Base-by-base conservation (phyloP, 2,797 vertebrate species). In the Sebastes variabilis region DNA sequence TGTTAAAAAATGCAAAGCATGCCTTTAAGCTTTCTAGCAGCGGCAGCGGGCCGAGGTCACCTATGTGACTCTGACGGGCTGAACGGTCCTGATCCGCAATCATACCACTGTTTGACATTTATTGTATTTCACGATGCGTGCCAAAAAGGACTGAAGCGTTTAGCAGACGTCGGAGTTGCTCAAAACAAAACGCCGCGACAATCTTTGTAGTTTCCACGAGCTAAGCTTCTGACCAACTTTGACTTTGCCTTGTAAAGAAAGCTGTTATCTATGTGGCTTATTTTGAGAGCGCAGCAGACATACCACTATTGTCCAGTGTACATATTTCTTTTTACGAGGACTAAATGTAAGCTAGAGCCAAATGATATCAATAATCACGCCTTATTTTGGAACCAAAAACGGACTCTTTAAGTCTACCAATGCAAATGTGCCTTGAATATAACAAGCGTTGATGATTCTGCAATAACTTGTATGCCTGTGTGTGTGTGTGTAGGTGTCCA, bases 41-140 rank as follows among this genome's bases (percentile, higher is more conserved):
- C 64, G 14, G n/a, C 83, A 49, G 80, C 58, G 42, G 62, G 36
- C 81, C 46, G 66, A 81, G 78, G 82, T 91, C 81, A 88, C 79
- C 83, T 76, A 20, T 85, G 72, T 69, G 82, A 79, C 70, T 80
- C 73, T 6, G 67, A 87, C 79, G 62, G 75, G 61, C 71, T 8
- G 77, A 65, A 46, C 24, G 38, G 67, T 68, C 71, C 67, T 65
- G 75, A 86, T 87, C 76, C 75, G 83, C 76, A 29, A 62, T 85
- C 77, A 64, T 61, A 46, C 60, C 73, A n/a, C 79, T 69, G 64
- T 88, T 89, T 83, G 87, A 92, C 84, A 82, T 92, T 91, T 84
- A 91, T 82, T 87, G 73, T 76, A 77, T 85, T 87, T 89, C 82
- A 77, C 8, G 7, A 10, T 16, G 52, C 42, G 68, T 73, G 87